Percentiles rank a stretch among this genome's conserved stretches.
Conservation (phyloP, 2,797 vertebrate genomes). For the Heterohyrax brucei region DNA sequence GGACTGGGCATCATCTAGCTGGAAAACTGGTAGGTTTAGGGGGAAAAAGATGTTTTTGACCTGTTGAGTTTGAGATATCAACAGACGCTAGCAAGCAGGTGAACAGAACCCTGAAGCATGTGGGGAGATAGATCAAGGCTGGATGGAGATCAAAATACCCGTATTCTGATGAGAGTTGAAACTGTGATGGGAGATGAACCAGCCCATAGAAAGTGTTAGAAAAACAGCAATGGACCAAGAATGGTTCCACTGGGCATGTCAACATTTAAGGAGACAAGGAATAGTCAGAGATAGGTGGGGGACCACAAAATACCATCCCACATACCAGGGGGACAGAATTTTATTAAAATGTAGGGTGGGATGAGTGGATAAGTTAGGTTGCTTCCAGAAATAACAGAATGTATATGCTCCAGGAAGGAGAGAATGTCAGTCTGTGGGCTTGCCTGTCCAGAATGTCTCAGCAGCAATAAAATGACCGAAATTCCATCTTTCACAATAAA, state of each 20-base stretch:
- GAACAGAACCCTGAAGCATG: background rate
- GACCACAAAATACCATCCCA: background rate
- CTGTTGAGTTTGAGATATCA: background rate
- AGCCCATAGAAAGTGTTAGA: background rate
- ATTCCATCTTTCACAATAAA: slow-evolving; percentile 81
- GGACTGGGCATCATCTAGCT: too few species aligned
- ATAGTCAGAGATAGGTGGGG: background rate
- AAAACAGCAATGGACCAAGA: background rate
- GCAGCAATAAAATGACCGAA: slow-evolving; percentile 76
- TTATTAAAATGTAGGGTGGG: background rate
- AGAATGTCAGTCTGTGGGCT: slow-evolving; percentile 52
- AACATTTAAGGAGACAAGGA: background rate
- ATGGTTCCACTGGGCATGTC: background rate
- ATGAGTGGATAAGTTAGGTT: background rate
- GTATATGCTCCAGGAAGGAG: slow-evolving; percentile 10
- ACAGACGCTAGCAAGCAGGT: background rate
- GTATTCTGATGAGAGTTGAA: background rate
- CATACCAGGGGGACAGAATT: slow-evolving; percentile 3
- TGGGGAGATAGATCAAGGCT: background rate
- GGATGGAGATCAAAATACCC: background rate
- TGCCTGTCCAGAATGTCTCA: slow-evolving; percentile 66
- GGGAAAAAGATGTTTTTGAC: background rate
- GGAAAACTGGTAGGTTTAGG: background rate
- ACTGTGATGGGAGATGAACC: background rate
- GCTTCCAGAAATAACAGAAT: slow-evolving; percentile 77